Conservation (phyloP, 2,888 invertebrate genomes). For the Tetragonula carbonaria region DNA sequence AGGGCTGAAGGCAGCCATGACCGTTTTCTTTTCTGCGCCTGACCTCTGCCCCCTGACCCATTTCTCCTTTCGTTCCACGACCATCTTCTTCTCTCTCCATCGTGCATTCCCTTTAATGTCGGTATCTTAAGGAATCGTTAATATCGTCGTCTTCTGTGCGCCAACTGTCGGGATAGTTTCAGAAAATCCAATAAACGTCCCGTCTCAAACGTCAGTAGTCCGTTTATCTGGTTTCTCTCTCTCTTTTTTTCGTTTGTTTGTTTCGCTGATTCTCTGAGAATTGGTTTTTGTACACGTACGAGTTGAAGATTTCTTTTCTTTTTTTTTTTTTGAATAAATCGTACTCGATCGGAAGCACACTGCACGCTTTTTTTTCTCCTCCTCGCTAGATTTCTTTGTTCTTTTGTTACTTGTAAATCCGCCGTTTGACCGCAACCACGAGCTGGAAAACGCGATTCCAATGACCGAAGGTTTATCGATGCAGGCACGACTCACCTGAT, state of each 20-base stretch:
- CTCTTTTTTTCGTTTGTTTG: too few species aligned
- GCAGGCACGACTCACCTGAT: slow-evolving; percentile 10
- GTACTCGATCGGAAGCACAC: background rate
- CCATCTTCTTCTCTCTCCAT: slow-evolving; percentile 18
- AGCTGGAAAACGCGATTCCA: slow-evolving; percentile 47
- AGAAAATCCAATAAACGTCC: background rate
- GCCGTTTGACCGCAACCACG: slow-evolving; percentile 42
- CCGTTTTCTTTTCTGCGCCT: slow-evolving; percentile 63
- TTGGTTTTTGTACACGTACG: background rate
- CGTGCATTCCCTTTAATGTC: slow-evolving; percentile 31
- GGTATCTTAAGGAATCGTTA: slow-evolving; percentile 9
- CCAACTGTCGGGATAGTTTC: background rate
- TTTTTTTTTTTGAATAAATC: slow-evolving; percentile 19
- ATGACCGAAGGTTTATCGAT: slow-evolving; percentile 27
- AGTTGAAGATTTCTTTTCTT: background rate
- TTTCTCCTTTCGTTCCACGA: slow-evolving; percentile 48
- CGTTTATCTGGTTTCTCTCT: too few species aligned
- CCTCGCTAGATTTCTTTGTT: slow-evolving; percentile 15
- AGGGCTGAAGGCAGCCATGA: slow-evolving; percentile 57
- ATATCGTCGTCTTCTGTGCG: slow-evolving; percentile 2
- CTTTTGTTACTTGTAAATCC: slow-evolving; percentile 14
- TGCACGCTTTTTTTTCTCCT: background rate
- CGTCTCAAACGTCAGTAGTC: background rate
- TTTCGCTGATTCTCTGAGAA: background rate
- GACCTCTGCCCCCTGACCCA: slow-evolving; percentile 71